Evolutionary conservation across 1,140 invertebrate species (phyloP).

Genomic region (Globodera rostochiensis): DNA sequence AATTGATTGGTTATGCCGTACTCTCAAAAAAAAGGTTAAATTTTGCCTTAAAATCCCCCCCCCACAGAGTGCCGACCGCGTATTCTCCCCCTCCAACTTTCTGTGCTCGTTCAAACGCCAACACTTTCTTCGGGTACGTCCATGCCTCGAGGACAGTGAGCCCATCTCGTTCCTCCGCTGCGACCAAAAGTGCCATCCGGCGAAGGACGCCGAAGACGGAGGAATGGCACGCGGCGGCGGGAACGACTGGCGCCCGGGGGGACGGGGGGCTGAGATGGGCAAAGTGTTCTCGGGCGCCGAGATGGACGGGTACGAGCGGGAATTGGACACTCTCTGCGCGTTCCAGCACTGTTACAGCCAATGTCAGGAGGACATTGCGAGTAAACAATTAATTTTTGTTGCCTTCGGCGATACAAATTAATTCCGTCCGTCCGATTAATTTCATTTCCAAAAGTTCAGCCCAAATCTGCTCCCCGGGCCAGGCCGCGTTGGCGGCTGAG

Average conservation of each 20-base stretch:
- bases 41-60: neutral
- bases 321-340: conserved; percentile 55
- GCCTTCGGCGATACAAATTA: neutral
- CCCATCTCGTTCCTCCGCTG: conserved; percentile 64
- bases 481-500: conserved; percentile 49
- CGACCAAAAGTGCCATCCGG: conserved; percentile 58
- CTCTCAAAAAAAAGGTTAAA: conserved; percentile 2
- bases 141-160: conserved; percentile 61
- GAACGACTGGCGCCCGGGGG: neutral
- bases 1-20: neutral
- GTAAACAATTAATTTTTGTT: conserved; percentile 31
- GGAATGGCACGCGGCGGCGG: neutral
- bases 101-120: conserved; percentile 61
- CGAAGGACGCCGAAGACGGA: neutral
- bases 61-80: conserved; percentile 58
- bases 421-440: conserved; percentile 9
- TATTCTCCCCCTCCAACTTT: conserved; percentile 65
- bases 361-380: conserved; percentile 50
- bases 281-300: conserved; percentile 49
- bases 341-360: conserved; percentile 61
- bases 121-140: conserved; percentile 47
- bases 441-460: conserved; percentile 15
- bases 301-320: conserved; percentile 56
- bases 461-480: conserved; percentile 48
- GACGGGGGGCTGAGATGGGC: conserved; percentile 13